Evolutionary conservation across 1,140 invertebrate species (phyloP).

Genomic region (Dysdera silvatica): DNA sequence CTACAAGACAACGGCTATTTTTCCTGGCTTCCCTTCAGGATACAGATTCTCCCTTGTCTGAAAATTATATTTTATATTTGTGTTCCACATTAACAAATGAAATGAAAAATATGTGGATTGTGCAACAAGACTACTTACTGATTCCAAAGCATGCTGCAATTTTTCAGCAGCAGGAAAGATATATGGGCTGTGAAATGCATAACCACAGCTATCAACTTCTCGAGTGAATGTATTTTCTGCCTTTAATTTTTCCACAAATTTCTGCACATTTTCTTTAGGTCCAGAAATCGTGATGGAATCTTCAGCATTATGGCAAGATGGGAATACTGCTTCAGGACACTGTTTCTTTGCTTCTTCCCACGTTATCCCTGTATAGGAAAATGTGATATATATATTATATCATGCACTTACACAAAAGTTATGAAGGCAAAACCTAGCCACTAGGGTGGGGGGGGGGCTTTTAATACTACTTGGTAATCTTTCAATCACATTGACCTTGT

Average conservation of each 20-base stretch:
- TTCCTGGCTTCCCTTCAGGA: too few relatives aligned
- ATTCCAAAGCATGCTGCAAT: slow-evolving; percentile 46
- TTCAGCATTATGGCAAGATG: slow-evolving; percentile 86
- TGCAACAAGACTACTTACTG: slow-evolving; percentile 1
- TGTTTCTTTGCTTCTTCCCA: slow-evolving; percentile 72
- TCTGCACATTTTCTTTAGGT: slow-evolving; percentile 56
- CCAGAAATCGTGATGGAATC: slow-evolving; percentile 92
- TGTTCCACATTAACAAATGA: too few relatives aligned
- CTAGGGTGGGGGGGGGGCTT: too few relatives aligned
- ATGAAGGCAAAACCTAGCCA: too few relatives aligned
- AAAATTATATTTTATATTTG: too few relatives aligned
- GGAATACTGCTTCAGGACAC: slow-evolving; percentile 65
- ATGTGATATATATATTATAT: too few relatives aligned
- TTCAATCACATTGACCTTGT: too few relatives aligned
- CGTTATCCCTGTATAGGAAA: slow-evolving; percentile 56
- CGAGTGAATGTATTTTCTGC: slow-evolving; percentile 77
- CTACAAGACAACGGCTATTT: too few relatives aligned
- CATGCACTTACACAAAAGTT: too few relatives aligned
- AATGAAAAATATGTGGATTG: too few relatives aligned
- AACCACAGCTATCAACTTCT: slow-evolving; percentile 73
- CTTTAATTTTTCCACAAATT: slow-evolving; percentile 64
- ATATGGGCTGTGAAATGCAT: slow-evolving; percentile 91
- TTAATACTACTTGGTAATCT: too few relatives aligned
- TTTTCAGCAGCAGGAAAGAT: slow-evolving; percentile 62
- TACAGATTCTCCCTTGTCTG: too few relatives aligned